Evolutionary conservation across 2,888 invertebrate genomes (phyloP).

Genomic region (Drosophila pseudotalamancana): DNA sequence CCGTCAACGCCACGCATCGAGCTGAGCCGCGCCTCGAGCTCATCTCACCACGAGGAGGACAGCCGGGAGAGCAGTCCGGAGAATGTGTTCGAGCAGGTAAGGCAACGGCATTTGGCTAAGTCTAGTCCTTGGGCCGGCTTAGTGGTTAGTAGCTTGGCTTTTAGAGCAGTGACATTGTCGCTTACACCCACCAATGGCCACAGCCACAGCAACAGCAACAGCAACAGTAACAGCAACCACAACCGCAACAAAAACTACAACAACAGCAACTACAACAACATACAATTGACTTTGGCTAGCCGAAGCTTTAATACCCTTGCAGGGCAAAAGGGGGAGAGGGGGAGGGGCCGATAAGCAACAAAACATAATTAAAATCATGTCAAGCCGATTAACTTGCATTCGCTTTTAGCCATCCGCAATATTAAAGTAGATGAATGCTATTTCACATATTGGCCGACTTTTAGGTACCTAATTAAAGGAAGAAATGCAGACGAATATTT

Average conservation of each 20-base stretch:
- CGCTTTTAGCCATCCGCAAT: no score
- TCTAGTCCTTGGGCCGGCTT: slow-evolving; percentile 8
- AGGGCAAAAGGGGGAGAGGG: neutral
- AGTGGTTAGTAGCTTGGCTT: slow-evolving; percentile 42
- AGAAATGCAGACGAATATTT: no score
- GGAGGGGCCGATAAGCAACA: neutral
- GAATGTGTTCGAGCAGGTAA: slow-evolving; percentile 90
- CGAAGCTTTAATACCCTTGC: slow-evolving; percentile 20
- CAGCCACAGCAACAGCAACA: slow-evolving; percentile 6
- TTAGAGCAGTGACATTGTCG: slow-evolving; percentile 31
- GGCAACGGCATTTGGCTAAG: slow-evolving; percentile 5
- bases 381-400: neutral
- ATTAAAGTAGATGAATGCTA: no score
- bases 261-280: slow-evolving; percentile 4
- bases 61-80: slow-evolving; percentile 94
- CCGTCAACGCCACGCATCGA: slow-evolving; percentile 94
- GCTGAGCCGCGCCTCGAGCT: slow-evolving; percentile 94
- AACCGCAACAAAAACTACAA: neutral
- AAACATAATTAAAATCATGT: slow-evolving; percentile 1
- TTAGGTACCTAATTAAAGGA: no score
- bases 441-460: no score
- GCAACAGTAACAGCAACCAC: slow-evolving; percentile 1
- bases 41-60: slow-evolving; percentile 91
- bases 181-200: slow-evolving; percentile 12
- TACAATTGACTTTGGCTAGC: slow-evolving; percentile 12